These are phyloP conservation scores for Clarias batrachus DNA, from an alignment of 2,113 vertebrate genomes.

Conservation along the genomic window DNA sequence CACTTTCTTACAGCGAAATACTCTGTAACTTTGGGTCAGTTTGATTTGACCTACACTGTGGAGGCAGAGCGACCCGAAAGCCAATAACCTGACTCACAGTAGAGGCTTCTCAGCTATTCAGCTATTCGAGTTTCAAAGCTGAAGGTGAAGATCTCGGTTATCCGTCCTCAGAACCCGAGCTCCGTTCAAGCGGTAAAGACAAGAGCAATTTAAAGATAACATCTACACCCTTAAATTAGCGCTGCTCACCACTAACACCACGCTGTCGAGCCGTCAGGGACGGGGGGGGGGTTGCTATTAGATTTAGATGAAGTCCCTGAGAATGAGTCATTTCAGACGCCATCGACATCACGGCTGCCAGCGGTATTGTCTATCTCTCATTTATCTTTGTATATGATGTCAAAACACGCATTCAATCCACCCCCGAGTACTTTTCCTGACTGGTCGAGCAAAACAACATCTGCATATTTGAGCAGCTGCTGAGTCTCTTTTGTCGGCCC, in stretches of 20 bases:
- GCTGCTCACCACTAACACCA: constrained; percentile 54
- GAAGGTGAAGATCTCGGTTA: constrained; percentile 30
- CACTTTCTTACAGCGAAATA: not conserved
- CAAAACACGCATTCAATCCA: not conserved
- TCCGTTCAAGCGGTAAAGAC: constrained; percentile 42
- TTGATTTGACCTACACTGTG: not conserved
- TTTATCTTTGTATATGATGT: constrained; percentile 31
- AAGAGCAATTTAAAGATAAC: constrained; percentile 65
- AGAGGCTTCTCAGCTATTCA: not conserved
- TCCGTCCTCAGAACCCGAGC: constrained; percentile 11
- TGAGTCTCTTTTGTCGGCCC: constrained; percentile 10
- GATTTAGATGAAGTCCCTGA: not conserved
- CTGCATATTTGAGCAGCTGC: constrained; percentile 30
- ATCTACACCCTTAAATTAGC: constrained; percentile 52
- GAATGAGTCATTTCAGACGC: constrained; percentile 19
- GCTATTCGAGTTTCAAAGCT: not conserved
- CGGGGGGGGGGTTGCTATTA: not conserved
- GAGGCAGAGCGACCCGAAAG: not conserved
- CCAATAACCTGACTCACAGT: not conserved
- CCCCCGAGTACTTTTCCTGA: not conserved
- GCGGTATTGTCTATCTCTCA: constrained; percentile 15
- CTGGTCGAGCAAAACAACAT: constrained; percentile 7
- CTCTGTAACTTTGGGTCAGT: not conserved
- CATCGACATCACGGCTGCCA: constrained; percentile 22
- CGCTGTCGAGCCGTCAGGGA: not conserved